phyloP scores from a whole-genome alignment of 2,797 vertebrate genomes.

The Fratercula arctica region DNA sequence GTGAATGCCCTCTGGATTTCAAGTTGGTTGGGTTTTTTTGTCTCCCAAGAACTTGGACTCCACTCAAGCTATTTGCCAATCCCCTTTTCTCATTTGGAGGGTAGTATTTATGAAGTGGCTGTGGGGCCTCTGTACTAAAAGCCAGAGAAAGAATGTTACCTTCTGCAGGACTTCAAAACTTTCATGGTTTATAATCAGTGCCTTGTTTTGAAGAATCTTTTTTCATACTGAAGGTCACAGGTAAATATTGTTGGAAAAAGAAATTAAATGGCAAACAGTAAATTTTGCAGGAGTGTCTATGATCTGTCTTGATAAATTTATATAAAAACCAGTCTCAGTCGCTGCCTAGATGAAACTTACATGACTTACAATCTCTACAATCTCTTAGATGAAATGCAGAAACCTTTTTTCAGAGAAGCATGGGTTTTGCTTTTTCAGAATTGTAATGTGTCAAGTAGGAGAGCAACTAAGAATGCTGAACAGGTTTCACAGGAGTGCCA shows the following conservation, averaged over 20 bases:
- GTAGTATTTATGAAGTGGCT: neutral
- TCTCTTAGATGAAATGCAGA: neutral
- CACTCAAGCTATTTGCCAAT: neutral
- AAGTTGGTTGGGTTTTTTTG: neutral
- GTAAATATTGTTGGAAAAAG: neutral
- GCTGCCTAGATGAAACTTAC: neutral
- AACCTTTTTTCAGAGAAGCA: neutral
- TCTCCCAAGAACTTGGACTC: neutral
- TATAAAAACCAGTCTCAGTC: neutral
- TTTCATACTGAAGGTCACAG: neutral
- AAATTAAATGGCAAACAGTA: neutral
- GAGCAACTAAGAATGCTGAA: neutral
- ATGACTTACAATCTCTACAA: neutral
- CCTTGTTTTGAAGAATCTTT: neutral
- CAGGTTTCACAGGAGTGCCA: neutral
- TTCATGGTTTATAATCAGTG: neutral
- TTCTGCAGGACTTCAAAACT: neutral
- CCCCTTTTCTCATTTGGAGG: neutral
- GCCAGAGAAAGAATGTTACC: neutral
- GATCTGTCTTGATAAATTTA: neutral
- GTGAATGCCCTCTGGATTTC: neutral
- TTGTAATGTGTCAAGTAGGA: neutral
- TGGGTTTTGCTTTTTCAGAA: neutral
- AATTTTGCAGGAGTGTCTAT: neutral
- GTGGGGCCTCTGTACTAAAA: neutral